These are phyloP conservation scores for Drosophila subquinaria DNA, from an alignment of 2,888 invertebrate species.

Conservation along the genomic window DNA sequence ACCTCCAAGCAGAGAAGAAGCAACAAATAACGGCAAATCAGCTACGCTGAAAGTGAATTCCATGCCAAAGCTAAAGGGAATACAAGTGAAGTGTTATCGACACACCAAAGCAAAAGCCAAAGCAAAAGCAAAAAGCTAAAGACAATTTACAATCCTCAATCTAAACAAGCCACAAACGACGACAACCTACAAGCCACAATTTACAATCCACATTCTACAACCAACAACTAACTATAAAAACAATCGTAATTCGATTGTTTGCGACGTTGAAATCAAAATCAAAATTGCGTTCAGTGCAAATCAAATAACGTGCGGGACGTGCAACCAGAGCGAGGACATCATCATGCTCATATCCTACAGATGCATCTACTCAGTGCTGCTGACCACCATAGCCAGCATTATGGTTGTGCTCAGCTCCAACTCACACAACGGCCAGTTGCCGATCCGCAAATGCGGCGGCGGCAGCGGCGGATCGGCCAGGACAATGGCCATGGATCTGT, in stretches of 20 bases:
- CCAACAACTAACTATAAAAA: neutral
- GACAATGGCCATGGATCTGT: slow-evolving; percentile 65
- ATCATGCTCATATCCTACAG: slow-evolving; percentile 76
- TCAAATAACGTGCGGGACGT: slow-evolving; percentile 70
- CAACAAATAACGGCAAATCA: slow-evolving; percentile 54
- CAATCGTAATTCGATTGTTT: slow-evolving; percentile 9
- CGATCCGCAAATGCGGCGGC: slow-evolving; percentile 59
- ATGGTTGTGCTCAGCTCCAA: slow-evolving; percentile 77
- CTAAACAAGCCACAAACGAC: neutral
- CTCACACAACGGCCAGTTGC: slow-evolving; percentile 61
- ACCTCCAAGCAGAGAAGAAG: slow-evolving; percentile 50
- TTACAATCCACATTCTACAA: slow-evolving; percentile 6
- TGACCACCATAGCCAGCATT: slow-evolving; percentile 75
- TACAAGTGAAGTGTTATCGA: slow-evolving; percentile 74
- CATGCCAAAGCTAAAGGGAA: slow-evolving; percentile 67
- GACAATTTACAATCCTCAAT: slow-evolving; percentile 13
- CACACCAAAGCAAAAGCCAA: slow-evolving; percentile 60
- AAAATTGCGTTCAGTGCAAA: slow-evolving; percentile 65
- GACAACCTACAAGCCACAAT: slow-evolving; percentile 12
- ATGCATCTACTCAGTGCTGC: slow-evolving; percentile 70
- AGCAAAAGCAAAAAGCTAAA: slow-evolving; percentile 49
- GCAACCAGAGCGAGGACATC: slow-evolving; percentile 73
- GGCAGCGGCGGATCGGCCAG: slow-evolving; percentile 9
- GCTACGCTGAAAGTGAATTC: slow-evolving; percentile 60
- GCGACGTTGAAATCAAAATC: slow-evolving; percentile 40